Evolutionary conservation across 1,140 invertebrate species (phyloP).

Genomic region (Heliconius nattereri): DNA sequence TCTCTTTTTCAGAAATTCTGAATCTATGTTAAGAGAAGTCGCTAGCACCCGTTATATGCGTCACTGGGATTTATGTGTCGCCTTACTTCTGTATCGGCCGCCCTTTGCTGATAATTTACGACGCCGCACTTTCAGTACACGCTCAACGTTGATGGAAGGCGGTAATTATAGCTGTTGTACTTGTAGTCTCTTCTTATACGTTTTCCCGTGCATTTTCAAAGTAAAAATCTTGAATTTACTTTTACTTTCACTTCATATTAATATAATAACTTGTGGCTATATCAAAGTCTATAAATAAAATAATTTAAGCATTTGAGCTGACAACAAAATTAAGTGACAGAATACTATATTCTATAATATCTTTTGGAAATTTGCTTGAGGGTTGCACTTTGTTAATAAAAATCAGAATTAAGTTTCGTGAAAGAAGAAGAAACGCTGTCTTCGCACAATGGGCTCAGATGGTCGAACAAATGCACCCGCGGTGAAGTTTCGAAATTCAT

Average conservation of each 20-base stretch:
- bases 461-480: slow-evolving; percentile 42
- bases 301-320: too few relatives aligned
- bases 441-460: slow-evolving; percentile 47
- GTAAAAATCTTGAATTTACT: background rate
- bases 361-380: background rate
- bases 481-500: slow-evolving; percentile 44
- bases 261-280: too few relatives aligned
- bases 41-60: slow-evolving; percentile 41
- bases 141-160: slow-evolving; percentile 34
- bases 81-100: slow-evolving; percentile 43
- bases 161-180: background rate
- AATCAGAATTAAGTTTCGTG: background rate
- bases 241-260: too few relatives aligned
- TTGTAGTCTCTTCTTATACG: background rate
- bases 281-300: too few relatives aligned
- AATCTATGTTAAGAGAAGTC: slow-evolving; percentile 23
- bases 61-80: slow-evolving; percentile 53
- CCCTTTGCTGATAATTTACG: slow-evolving; percentile 47
- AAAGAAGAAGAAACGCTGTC: slow-evolving; percentile 11
- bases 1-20: background rate
- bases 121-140: slow-evolving; percentile 40
- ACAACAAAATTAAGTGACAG: too few relatives aligned
- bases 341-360: background rate
- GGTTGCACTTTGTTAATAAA: background rate
- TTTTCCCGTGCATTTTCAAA: background rate